A percentile compares a stretch with the other conserved stretches of the same genome.
Evolutionary conservation across 2,888 invertebrate genomes (phyloP).

Genomic region (Eristalis arbustorum): DNA sequence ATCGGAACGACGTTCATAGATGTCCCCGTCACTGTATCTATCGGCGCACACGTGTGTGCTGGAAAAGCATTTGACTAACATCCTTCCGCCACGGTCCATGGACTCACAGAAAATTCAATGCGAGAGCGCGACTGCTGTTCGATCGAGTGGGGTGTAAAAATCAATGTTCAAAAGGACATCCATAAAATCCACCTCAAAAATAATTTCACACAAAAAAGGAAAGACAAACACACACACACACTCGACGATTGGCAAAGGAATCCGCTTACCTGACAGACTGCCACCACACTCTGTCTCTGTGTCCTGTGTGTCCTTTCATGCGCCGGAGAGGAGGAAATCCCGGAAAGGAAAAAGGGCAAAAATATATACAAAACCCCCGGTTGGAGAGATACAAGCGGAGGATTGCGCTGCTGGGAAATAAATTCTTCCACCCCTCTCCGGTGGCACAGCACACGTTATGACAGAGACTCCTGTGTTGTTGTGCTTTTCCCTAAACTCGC

Average conservation of each 20-base stretch:
- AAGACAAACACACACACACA: background rate
- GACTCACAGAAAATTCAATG: background rate
- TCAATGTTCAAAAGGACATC: conserved; percentile 67
- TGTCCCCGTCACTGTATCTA: background rate
- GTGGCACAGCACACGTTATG: conserved; percentile 31
- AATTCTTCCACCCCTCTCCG: background rate
- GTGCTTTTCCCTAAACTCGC: conserved; percentile 41
- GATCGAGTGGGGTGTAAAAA: conserved; percentile 65
- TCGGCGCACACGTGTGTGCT: background rate
- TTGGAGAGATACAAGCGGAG: conserved; percentile 50
- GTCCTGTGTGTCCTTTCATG: background rate
- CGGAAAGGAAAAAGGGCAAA: conserved; percentile 7
- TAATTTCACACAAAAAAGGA: conserved; percentile 18
- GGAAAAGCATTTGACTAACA: conserved; percentile 39
- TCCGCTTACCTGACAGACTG: conserved; percentile 57
- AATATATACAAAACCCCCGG: conserved; percentile 18
- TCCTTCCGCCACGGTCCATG: conserved; percentile 34
- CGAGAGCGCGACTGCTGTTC: conserved; percentile 7
- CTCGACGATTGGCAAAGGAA: conserved; percentile 32
- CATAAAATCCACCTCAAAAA: conserved; percentile 66
- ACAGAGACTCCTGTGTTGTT: background rate
- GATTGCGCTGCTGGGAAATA: conserved; percentile 39
- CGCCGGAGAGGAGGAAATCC: background rate
- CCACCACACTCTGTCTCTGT: too few relatives aligned
- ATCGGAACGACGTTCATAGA: background rate